These are phyloP conservation scores for Acanthosepion esculentum DNA, from an alignment of 2,888 invertebrate species.

Conservation along the genomic window DNA sequence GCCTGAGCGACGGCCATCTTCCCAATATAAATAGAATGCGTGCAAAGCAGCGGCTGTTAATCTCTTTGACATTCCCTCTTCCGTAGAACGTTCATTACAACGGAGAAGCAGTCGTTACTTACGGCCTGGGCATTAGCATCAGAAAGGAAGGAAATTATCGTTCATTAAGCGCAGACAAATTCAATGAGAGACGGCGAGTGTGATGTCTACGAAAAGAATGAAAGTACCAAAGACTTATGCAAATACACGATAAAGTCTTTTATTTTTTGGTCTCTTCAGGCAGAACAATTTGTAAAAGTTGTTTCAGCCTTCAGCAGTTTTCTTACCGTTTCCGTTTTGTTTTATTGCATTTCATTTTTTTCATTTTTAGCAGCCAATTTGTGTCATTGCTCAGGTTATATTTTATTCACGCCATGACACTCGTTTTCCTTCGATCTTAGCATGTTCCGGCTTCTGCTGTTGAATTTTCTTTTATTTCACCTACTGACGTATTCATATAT, in stretches of 20 bases:
- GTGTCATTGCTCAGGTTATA: no score
- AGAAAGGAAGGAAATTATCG: background rate
- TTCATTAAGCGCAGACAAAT: slow-evolving; percentile 6
- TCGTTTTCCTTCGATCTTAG: no score
- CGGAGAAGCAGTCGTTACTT: background rate
- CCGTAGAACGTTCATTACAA: background rate
- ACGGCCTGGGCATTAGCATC: background rate
- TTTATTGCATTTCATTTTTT: no score
- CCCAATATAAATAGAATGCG: background rate
- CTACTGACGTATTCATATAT: no score
- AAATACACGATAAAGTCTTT: no score
- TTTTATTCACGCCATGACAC: no score
- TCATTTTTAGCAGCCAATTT: no score
- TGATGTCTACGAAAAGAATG: background rate
- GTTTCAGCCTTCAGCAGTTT: no score
- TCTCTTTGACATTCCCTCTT: background rate
- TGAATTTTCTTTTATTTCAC: no score
- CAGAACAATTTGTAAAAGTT: background rate
- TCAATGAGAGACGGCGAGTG: background rate
- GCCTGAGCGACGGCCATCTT: background rate
- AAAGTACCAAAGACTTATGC: background rate
- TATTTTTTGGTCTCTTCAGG: background rate
- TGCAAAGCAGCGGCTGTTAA: background rate
- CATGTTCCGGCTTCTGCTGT: no score
- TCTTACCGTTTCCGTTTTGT: no score